Conservation (phyloP, 2,888 invertebrate genomes). For the Matsumyia berberina region DNA sequence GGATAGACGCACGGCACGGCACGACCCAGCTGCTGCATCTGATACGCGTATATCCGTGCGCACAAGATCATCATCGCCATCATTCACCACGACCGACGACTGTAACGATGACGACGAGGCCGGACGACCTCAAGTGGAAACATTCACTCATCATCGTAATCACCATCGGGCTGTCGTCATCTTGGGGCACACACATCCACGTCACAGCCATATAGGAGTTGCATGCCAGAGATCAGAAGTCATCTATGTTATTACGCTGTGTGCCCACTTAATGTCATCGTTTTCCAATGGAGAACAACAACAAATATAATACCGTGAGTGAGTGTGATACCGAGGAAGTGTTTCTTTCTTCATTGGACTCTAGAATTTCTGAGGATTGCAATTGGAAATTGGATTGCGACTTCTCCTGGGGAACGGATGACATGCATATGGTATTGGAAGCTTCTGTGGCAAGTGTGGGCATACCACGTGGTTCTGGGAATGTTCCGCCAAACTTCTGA, state of each 20-base stretch:
- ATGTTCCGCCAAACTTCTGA: slow-evolving; percentile 16
- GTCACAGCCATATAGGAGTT: slow-evolving; percentile 47
- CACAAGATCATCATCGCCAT: slow-evolving; percentile 51
- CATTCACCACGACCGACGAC: slow-evolving; percentile 33
- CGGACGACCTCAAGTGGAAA: slow-evolving; percentile 64
- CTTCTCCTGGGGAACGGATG: slow-evolving; percentile 2
- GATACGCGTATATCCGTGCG: slow-evolving; percentile 20
- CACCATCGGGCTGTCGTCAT: slow-evolving; percentile 57
- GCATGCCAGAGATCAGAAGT: slow-evolving; percentile 61
- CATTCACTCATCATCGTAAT: slow-evolving; percentile 69
- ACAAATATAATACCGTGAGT: slow-evolving; percentile 26
- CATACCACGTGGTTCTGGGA: slow-evolving; percentile 46
- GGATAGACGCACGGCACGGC: slow-evolving; percentile 43
- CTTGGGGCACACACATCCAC: slow-evolving; percentile 34
- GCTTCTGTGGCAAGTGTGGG: slow-evolving; percentile 27
- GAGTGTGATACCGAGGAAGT: slow-evolving; percentile 57
- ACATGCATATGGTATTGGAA: slow-evolving; percentile 22
- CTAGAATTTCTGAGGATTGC: slow-evolving; percentile 37
- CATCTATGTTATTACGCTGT: slow-evolving; percentile 60
- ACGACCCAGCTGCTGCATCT: slow-evolving; percentile 54
- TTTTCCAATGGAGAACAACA: slow-evolving; percentile 38
- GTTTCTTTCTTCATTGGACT: slow-evolving; percentile 38
- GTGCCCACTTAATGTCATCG: slow-evolving; percentile 64
- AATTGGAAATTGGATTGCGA: slow-evolving; percentile 30
- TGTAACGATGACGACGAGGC: slow-evolving; percentile 33